Evolutionary conservation across 2,113 vertebrate genomes (phyloP).

Genomic region (Phyllostomus hastatus): DNA sequence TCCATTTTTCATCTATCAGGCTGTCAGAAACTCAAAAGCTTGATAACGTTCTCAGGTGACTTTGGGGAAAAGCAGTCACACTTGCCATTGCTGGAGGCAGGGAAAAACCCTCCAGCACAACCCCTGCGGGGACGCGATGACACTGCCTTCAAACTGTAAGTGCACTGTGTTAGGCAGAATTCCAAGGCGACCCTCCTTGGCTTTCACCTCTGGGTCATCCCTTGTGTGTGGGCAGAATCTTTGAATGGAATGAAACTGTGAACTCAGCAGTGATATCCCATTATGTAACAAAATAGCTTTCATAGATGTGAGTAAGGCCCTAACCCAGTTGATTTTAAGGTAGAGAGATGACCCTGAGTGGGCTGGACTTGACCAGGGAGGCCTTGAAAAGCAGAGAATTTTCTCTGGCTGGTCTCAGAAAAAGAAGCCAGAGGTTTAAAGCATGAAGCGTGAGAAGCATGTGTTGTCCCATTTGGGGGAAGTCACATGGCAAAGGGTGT

Average conservation of each 20-base stretch:
- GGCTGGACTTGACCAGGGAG: neutral
- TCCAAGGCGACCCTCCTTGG: neutral
- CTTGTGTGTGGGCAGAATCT: neutral
- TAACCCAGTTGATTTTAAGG: neutral
- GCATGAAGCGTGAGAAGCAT: neutral
- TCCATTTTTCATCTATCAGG: conserved; percentile 16
- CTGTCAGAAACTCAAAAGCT: neutral
- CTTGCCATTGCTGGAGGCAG: neutral
- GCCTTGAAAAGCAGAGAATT: neutral
- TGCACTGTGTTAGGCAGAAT: neutral
- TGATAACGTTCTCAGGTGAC: neutral
- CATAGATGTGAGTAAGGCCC: neutral
- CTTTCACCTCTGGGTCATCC: neutral
- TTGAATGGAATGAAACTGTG: neutral
- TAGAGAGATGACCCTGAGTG: neutral
- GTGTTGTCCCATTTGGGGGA: neutral
- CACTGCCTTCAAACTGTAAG: neutral
- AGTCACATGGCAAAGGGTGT: neutral
- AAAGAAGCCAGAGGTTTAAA: neutral
- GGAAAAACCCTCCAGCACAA: neutral
- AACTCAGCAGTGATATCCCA: neutral
- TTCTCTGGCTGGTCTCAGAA: neutral
- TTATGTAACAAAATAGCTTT: neutral
- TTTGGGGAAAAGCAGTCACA: neutral
- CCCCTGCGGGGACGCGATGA: neutral